Conservation (phyloP, 2,113 vertebrate species). For the Cnemophilus loriae region DNA sequence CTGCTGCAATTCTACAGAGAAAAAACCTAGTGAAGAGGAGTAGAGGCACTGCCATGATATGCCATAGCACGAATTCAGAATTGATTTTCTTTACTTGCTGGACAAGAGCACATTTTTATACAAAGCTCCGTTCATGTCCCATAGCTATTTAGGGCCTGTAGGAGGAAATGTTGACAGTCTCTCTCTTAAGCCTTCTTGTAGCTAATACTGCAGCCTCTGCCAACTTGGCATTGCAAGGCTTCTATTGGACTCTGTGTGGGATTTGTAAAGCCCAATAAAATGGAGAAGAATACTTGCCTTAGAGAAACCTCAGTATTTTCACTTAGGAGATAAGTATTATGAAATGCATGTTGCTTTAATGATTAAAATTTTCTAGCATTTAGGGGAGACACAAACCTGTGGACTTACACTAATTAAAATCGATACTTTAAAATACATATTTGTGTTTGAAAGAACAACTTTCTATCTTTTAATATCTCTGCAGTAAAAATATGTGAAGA, state of each 20-base stretch:
- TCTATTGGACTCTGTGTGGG: constrained; percentile 37
- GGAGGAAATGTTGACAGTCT: constrained; percentile 69
- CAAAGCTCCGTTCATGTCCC: constrained; percentile 61
- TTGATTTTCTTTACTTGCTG: constrained; percentile 42
- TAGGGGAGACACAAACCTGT: neutral
- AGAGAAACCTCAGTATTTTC: constrained; percentile 32
- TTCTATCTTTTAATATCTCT: neutral
- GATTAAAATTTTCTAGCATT: neutral
- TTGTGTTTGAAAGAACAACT: neutral
- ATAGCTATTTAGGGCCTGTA: constrained; percentile 53
- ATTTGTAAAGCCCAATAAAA: constrained; percentile 52
- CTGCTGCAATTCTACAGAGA: neutral
- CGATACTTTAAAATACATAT: neutral
- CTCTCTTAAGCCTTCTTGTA: constrained; percentile 69
- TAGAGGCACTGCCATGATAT: neutral
- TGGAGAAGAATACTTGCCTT: constrained; percentile 17
- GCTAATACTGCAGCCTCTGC: constrained; percentile 55
- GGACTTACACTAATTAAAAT: neutral
- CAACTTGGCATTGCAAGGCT: constrained; percentile 53
- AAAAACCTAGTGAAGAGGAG: neutral
- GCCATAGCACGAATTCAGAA: constrained; percentile 15
- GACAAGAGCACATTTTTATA: constrained; percentile 56
- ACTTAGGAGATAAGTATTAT: neutral
- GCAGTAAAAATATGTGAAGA: neutral
- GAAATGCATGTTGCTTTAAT: neutral